phyloP scores from a whole-genome alignment of 2,888 invertebrate species.

The Calameuta idolon region DNA sequence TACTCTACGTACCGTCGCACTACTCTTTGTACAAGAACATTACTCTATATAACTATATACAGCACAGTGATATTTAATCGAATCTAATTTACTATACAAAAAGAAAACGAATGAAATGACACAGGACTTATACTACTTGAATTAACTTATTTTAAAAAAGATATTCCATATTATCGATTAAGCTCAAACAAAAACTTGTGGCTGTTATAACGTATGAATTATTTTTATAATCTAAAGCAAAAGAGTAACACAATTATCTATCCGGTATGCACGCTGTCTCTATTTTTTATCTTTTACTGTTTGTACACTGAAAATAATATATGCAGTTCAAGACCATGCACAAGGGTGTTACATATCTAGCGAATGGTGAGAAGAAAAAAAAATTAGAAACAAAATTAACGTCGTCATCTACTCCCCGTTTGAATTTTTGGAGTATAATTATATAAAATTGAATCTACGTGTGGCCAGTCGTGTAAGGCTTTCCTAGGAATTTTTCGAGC shows the following conservation, averaged over 20 bases:
- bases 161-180: conserved; percentile 3
- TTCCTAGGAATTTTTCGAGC: not conserved
- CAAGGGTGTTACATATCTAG: conserved; percentile 26
- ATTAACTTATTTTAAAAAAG: conserved; percentile 4
- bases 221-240: not conserved
- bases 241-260: not conserved
- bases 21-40: not conserved
- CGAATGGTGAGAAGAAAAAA: not conserved
- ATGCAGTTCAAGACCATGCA: conserved; percentile 22
- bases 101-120: not conserved
- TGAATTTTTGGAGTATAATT: not conserved
- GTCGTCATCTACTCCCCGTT: not conserved
- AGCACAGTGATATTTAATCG: not conserved
- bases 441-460: not conserved
- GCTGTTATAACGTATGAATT: not conserved
- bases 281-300: conserved; percentile 22
- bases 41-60: not conserved
- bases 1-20: not conserved
- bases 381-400: conserved; percentile 4
- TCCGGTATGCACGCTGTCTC: conserved; percentile 17
- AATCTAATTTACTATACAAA: not conserved
- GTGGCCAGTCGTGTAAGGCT: not conserved
- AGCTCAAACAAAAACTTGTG: conserved; percentile 8
- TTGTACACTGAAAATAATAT: conserved; percentile 37
- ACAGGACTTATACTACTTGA: not conserved